Conservation (phyloP, 1,140 invertebrate species). For the Drosophila melanica region DNA sequence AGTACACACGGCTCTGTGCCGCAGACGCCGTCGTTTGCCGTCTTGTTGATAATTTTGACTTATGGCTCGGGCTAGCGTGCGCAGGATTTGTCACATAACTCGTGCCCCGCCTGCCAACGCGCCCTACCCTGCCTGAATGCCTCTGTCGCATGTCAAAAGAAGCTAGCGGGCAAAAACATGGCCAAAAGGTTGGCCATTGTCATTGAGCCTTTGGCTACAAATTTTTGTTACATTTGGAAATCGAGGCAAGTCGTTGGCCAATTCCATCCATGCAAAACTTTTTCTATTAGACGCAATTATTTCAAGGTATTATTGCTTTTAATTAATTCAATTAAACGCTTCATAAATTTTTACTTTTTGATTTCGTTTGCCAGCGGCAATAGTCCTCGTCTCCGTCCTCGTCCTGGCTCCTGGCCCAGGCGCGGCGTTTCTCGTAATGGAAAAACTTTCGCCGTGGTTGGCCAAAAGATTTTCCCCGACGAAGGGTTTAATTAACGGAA, state of each 20-base stretch:
- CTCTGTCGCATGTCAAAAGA: constrained; percentile 30
- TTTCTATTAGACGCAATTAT: constrained; percentile 81
- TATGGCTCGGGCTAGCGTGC: constrained; percentile 70
- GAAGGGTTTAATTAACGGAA: constrained; percentile 75
- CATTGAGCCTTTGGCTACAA: background rate
- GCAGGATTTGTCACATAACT: constrained; percentile 81
- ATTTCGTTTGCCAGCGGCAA: constrained; percentile 66
- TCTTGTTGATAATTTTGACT: constrained; percentile 84
- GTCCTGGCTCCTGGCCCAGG: no score
- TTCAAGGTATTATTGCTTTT: constrained; percentile 83
- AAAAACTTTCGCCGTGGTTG: constrained; percentile 73
- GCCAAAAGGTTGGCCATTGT: constrained; percentile 24
- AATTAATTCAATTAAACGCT: constrained; percentile 84
- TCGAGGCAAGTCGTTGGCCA: background rate
- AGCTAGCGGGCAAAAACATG: constrained; percentile 4
- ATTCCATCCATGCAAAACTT: constrained; percentile 54
- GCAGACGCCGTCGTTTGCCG: constrained; percentile 49
- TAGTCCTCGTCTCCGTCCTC: background rate
- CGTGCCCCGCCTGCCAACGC: constrained; percentile 18
- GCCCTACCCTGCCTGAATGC: background rate
- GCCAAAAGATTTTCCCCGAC: constrained; percentile 56
- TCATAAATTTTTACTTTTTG: constrained; percentile 84
- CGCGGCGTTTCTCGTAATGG: constrained; percentile 58
- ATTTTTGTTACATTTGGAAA: constrained; percentile 2
- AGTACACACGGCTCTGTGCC: constrained; percentile 32